phyloP scores from a whole-genome alignment of 1,140 invertebrate species.

The Orius insidiosus region DNA sequence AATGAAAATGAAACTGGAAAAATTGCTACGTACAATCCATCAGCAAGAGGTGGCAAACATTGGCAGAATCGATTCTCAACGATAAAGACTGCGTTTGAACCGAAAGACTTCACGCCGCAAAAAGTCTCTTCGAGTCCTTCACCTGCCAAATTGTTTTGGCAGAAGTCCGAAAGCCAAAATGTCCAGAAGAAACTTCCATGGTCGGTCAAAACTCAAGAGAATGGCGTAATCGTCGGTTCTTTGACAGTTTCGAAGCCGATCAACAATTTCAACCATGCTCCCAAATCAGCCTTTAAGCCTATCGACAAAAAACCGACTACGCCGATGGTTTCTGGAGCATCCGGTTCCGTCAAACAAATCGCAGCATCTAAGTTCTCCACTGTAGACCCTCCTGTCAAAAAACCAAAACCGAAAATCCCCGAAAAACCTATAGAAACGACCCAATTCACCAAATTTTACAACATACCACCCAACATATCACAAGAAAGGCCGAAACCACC shows the following conservation, averaged over 20 bases:
- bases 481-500: too few relatives aligned
- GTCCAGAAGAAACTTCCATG: conserved; percentile 21
- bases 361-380: conserved; percentile 20
- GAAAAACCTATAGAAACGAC: not conserved
- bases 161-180: conserved; percentile 7
- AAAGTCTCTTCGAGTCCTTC: conserved; percentile 3
- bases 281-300: conserved; percentile 50
- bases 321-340: conserved; percentile 23
- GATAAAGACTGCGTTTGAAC: conserved; percentile 69
- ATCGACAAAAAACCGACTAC: conserved; percentile 27
- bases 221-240: conserved; percentile 25
- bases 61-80: conserved; percentile 68
- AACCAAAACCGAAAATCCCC: not conserved
- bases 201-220: conserved; percentile 21
- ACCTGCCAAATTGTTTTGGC: conserved; percentile 16
- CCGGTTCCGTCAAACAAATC: conserved; percentile 23
- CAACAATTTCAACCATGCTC: conserved; percentile 48
- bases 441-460: not conserved
- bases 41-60: conserved; percentile 25
- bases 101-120: conserved; percentile 13
- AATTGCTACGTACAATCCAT: conserved; percentile 20
- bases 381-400: too few relatives aligned
- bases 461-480: too few relatives aligned
- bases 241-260: conserved; percentile 30
- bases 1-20: conserved; percentile 19